phyloP scores from a whole-genome alignment of 2,113 vertebrate species.

The Phylloscopus trochiloides region DNA sequence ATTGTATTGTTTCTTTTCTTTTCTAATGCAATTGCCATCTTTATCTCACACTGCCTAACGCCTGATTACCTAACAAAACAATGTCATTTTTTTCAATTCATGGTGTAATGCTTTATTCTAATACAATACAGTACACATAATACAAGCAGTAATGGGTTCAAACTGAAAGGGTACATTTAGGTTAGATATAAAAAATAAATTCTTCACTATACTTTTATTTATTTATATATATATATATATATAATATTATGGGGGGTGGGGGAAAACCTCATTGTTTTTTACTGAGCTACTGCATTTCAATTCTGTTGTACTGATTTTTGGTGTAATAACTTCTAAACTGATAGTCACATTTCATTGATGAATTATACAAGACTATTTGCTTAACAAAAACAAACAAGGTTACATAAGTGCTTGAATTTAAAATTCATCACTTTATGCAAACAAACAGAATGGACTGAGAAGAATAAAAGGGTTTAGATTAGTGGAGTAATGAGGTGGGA shows the following conservation, averaged over 20 bases:
- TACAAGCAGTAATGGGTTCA: background rate
- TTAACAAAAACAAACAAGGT: background rate
- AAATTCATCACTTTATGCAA: background rate
- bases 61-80: background rate
- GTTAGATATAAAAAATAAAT: background rate
- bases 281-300: background rate
- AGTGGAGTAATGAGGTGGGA: background rate
- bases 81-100: background rate
- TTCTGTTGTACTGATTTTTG: background rate
- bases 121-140: background rate
- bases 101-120: background rate
- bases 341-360: background rate
- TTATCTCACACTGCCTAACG: background rate
- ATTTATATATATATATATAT: too few species aligned
- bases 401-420: background rate
- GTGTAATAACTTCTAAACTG: background rate
- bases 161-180: background rate
- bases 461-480: background rate
- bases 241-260: background rate
- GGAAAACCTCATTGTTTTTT: background rate
- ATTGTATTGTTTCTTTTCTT: background rate
- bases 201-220: background rate
- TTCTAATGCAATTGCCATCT: background rate
- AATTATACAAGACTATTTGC: background rate
- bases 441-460: background rate